Conservation (phyloP, 2,113 vertebrate genomes). For the Mirounga angustirostris region DNA sequence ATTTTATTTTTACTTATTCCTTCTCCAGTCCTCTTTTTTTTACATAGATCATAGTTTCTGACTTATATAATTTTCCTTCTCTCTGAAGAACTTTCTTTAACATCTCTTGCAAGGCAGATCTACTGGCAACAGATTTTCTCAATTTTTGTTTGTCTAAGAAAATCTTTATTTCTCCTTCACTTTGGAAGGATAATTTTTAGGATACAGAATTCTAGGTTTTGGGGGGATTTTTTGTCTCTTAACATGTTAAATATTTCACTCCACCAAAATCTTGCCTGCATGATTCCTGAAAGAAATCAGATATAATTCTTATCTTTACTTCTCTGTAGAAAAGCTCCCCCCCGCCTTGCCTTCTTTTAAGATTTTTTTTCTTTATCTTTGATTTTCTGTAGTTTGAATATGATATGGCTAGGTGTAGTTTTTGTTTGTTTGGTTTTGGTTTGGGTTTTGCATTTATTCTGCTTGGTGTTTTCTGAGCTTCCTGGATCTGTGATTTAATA, state of each 20-base stretch:
- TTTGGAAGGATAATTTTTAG: background rate
- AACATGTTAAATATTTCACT: background rate
- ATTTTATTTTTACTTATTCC: background rate
- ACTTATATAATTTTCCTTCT: background rate
- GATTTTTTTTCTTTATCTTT: background rate
- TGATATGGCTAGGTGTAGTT: background rate
- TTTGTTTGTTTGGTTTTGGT: background rate
- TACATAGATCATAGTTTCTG: background rate
- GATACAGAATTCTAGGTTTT: background rate
- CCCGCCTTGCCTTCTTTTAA: background rate
- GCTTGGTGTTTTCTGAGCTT: background rate
- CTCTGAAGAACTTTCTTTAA: background rate
- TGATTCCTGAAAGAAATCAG: background rate
- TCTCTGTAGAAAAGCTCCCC: background rate
- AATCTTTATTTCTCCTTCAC: background rate
- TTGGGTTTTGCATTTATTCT: background rate
- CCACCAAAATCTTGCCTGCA: background rate
- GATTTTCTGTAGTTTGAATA: conserved; percentile 18
- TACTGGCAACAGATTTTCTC: background rate
- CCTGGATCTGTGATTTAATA: background rate
- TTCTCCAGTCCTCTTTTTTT: background rate
- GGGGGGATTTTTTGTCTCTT: background rate
- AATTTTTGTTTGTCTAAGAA: conserved; percentile 14
- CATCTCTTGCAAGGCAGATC: background rate
- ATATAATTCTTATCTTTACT: background rate